These are phyloP conservation scores for Hippocampus guttulatus DNA, from an alignment of 2,113 vertebrate genomes.

Conservation along the genomic window DNA sequence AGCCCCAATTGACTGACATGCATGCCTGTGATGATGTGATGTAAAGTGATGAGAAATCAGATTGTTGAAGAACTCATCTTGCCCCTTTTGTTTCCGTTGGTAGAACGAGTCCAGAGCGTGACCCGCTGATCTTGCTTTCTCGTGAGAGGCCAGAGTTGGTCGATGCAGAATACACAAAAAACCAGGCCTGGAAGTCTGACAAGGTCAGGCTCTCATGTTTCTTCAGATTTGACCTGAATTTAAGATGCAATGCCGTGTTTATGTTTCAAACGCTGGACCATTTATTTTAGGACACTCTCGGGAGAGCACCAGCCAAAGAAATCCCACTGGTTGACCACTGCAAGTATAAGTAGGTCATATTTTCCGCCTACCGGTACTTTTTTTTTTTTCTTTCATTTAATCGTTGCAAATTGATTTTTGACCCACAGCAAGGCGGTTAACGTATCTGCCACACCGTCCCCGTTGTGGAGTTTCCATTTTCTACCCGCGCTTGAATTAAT, in stretches of 20 bases:
- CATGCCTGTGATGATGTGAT: too few species aligned
- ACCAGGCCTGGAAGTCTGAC: constrained; percentile 98
- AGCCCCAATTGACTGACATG: too few species aligned
- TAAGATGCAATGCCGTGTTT: neutral
- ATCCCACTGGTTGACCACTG: constrained; percentile 93
- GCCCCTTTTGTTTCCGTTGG: neutral
- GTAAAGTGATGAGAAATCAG: too few species aligned
- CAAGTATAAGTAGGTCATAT: constrained; percentile 85
- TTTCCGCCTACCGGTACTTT: too few species aligned
- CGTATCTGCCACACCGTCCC: too few species aligned
- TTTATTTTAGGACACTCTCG: constrained; percentile 84
- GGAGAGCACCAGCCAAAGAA: constrained; percentile 88
- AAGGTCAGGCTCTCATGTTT: constrained; percentile 70
- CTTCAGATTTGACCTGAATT: neutral
- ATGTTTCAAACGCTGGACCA: neutral
- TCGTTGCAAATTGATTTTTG: too few species aligned
- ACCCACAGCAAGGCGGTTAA: too few species aligned
- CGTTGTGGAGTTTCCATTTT: too few species aligned
- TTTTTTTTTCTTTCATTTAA: too few species aligned
- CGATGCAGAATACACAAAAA: constrained; percentile 96
- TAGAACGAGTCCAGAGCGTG: constrained; percentile 93
- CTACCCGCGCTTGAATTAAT: neutral
- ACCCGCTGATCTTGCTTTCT: constrained; percentile 92
- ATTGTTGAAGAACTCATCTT: neutral
- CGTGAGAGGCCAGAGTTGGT: constrained; percentile 85